Evolutionary conservation across 2,888 invertebrate species (phyloP).

Genomic region (Magallana nippona): DNA sequence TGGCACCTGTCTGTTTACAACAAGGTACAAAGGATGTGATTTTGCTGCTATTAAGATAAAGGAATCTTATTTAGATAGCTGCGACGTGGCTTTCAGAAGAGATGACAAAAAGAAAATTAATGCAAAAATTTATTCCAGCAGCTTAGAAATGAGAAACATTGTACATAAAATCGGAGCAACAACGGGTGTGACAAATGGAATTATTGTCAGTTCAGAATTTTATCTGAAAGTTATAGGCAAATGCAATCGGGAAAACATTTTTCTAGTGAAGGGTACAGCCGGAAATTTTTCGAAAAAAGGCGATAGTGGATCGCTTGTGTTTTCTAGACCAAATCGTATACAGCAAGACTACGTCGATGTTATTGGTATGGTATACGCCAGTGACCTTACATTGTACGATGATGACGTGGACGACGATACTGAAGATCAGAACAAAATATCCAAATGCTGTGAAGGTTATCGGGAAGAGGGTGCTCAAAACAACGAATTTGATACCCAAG

Average conservation of each 20-base stretch:
- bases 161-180: not conserved
- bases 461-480: not conserved
- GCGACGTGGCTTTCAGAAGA: not conserved
- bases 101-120: not conserved
- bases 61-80: not conserved
- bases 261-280: not conserved
- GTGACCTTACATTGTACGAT: not conserved
- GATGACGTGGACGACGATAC: not conserved
- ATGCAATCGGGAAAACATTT: not conserved
- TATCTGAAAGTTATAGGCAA: too few species aligned
- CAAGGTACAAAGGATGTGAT: too few species aligned
- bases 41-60: not conserved
- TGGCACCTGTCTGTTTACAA: too few species aligned
- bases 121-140: not conserved
- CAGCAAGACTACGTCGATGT: not conserved
- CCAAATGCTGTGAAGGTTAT: not conserved
- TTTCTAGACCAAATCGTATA: not conserved
- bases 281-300: not conserved
- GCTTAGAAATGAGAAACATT: not conserved
- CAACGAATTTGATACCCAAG: too few species aligned
- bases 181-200: not conserved
- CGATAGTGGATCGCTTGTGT: not conserved
- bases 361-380: not conserved
- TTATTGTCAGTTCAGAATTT: not conserved
- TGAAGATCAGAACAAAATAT: not conserved